phyloP scores from a whole-genome alignment of 2,797 vertebrate genomes.

The Picus viridis region DNA sequence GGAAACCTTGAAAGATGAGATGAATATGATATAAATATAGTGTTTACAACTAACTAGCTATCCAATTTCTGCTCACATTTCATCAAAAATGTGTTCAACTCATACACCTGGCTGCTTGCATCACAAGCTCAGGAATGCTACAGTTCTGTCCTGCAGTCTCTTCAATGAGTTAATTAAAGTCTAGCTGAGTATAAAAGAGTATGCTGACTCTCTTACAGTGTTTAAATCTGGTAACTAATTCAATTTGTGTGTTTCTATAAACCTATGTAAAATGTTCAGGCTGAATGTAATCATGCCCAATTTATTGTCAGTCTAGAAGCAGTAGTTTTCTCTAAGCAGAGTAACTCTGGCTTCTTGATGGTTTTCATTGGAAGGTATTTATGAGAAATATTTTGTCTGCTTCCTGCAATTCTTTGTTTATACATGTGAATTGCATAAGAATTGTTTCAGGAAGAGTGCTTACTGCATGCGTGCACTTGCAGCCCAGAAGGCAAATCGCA shows the following conservation, averaged over 20 bases:
- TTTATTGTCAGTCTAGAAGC: background rate
- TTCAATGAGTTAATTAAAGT: background rate
- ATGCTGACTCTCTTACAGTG: background rate
- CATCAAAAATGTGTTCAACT: background rate
- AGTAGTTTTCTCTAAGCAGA: background rate
- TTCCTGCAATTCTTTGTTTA: background rate
- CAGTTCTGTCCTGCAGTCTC: background rate
- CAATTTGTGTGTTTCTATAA: background rate
- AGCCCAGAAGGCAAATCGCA: too few relatives aligned
- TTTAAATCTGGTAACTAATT: slow-evolving; percentile 6
- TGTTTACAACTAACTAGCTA: background rate
- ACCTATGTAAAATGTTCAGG: background rate
- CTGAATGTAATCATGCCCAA: background rate
- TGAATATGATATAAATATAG: background rate
- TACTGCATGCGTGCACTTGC: background rate
- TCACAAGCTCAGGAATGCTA: background rate
- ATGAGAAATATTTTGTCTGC: background rate
- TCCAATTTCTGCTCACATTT: background rate
- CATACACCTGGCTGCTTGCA: background rate
- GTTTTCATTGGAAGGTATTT: background rate
- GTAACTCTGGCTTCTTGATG: background rate
- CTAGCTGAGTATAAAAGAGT: background rate
- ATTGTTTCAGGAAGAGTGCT: background rate
- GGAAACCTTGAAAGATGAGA: background rate
- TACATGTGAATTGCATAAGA: background rate